Evolutionary conservation across 92 coral and sea anemone species (phyloP), one percentile per base, ranked within the genome.

Genomic region (Blastomussa wellsi): DNA sequence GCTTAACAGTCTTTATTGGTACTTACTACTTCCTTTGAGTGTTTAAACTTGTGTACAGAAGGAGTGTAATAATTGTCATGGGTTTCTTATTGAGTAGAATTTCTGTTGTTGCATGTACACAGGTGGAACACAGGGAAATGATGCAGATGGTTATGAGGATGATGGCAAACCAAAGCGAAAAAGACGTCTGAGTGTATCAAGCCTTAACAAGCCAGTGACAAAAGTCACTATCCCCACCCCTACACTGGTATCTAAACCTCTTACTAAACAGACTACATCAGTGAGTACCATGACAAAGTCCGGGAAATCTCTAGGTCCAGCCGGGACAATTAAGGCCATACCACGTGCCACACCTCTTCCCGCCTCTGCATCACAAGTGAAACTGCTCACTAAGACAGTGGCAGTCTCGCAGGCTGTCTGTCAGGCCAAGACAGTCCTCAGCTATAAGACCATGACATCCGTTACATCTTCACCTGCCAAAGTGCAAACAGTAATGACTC

Each of bases 251-350:
- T 84, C 90, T 70, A 95, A 93, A 49, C 85, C 92, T 42, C 80
- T 72, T 9, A 77, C 87, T 36, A 76, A 93, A 26, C 78, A 84
- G 78, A 89, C 98, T 79, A 93, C 93, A 32, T 87, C 95, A 57
- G 95, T 93, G 28, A 94, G 98, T 62, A 94, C 98, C 7, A 94
- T 94, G 98, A 94, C 98, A 29, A 94, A 94, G 80, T 93, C 89
- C 22, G 95, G 95, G 6, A 94, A 94, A 74, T 84, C 93, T 7
- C 65, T 89, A 20, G 86, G 83, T 4, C 77, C 95, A 60, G 77
- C 91, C 41, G 93, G 90, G 5, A 78, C 88, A 57, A 78, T 88
- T 29, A 94, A 90, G 76, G 85, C 91, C 29, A 53, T 91, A 37
- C 94, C 87, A 36, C 91, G 93, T 39, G 84, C 85, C 12, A 81